Percentiles rank a stretch among this genome's conserved stretches.
These are phyloP conservation scores for Thunnus maccoyii DNA, from an alignment of 2,113 vertebrate species.

Conservation along the genomic window DNA sequence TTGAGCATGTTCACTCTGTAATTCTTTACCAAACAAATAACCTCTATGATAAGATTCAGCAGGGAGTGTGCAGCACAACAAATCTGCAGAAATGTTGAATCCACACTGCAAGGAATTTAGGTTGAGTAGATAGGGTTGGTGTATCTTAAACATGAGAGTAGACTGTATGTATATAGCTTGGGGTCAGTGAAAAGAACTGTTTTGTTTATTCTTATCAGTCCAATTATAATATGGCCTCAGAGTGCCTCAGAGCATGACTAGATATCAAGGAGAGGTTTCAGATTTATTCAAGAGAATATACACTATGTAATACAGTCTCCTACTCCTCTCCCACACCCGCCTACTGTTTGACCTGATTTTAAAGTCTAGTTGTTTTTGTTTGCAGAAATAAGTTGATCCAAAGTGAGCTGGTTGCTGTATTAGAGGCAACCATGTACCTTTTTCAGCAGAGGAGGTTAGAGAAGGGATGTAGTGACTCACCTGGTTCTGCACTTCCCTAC, in stretches of 20 bases:
- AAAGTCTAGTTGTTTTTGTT: conserved; percentile 38
- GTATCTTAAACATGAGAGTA: not conserved
- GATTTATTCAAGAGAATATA: conserved; percentile 34
- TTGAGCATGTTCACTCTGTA: not conserved
- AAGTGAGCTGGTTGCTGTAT: conserved; percentile 15
- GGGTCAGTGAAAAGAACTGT: not conserved
- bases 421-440: not conserved
- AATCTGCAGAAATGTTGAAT: not conserved
- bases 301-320: conserved; percentile 37
- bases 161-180: not conserved
- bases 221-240: conserved; percentile 30
- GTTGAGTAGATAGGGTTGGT: not conserved
- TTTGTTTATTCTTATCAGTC: not conserved
- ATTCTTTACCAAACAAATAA: not conserved
- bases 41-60: not conserved
- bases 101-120: not conserved
- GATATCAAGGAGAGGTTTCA: conserved; percentile 14
- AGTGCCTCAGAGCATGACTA: conserved; percentile 14
- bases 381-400: conserved; percentile 26
- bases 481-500: conserved; percentile 37
- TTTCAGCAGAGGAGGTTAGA: conserved; percentile 33
- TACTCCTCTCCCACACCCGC: conserved; percentile 46
- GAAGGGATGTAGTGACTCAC: conserved; percentile 56
- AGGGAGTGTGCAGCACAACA: not conserved
- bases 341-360: conserved; percentile 64